phyloP scores from a whole-genome alignment of 2,888 invertebrate genomes.

The Pseudococcus jackbeardsleyi region DNA sequence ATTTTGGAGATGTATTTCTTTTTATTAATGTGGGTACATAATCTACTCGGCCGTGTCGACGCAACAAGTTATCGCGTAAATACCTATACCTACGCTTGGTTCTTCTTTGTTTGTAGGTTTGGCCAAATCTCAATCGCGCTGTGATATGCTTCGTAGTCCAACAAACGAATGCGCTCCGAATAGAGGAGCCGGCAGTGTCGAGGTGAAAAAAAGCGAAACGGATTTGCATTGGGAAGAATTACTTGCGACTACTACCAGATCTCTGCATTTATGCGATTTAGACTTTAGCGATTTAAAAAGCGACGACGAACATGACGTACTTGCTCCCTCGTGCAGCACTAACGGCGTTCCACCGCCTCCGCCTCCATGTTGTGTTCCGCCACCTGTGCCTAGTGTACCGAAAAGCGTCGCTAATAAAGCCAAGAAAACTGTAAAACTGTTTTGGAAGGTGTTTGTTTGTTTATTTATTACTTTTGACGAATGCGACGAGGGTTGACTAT shows the following conservation, averaged over 20 bases:
- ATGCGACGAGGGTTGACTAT: no score
- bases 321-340: constrained; percentile 77
- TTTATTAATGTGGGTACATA: no score
- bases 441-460: constrained; percentile 81
- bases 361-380: constrained; percentile 73
- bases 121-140: constrained; percentile 68
- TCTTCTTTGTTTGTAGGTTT: constrained; percentile 68
- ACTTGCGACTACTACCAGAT: constrained; percentile 80
- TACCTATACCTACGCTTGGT: no score
- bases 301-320: constrained; percentile 88
- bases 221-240: constrained; percentile 97
- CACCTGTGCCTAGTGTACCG: constrained; percentile 67
- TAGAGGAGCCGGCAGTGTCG: background rate
- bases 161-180: constrained; percentile 74
- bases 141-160: constrained; percentile 81
- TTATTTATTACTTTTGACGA: background rate
- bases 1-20: no score
- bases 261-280: constrained; percentile 89
- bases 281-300: constrained; percentile 94
- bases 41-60: no score
- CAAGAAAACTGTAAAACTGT: constrained; percentile 96
- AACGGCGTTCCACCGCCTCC: constrained; percentile 84
- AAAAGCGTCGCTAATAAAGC: constrained; percentile 74
- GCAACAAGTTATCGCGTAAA: no score
- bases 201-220: constrained; percentile 87